A percentile compares a stretch with the other conserved stretches of the same genome.
Conservation (phyloP, 2,797 vertebrate genomes). For the Anas bahamensis region DNA sequence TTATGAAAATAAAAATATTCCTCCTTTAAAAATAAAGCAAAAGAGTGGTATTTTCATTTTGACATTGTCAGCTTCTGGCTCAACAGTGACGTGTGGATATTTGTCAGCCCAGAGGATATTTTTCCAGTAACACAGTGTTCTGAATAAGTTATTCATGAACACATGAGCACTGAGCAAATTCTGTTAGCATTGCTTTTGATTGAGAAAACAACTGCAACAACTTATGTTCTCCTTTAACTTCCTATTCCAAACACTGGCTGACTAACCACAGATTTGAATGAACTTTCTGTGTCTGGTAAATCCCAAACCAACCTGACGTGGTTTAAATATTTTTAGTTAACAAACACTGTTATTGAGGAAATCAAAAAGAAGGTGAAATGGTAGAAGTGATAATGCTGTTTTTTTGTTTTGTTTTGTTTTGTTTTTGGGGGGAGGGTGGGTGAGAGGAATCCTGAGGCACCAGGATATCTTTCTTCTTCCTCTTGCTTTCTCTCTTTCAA, state of each 20-base stretch:
- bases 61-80: background rate
- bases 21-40: background rate
- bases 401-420: too few relatives aligned
- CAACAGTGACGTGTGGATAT: background rate
- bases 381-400: background rate
- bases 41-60: background rate
- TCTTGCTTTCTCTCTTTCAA: too few relatives aligned
- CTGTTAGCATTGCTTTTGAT: background rate
- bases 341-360: background rate
- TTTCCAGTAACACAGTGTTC: background rate
- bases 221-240: background rate
- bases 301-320: background rate
- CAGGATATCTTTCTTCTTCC: too few relatives aligned
- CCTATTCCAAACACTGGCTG: background rate
- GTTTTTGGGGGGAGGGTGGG: too few relatives aligned
- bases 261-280: background rate
- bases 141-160: slow-evolving; percentile 11
- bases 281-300: background rate
- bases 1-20: background rate
- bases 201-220: slow-evolving; percentile 2
- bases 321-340: background rate
- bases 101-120: background rate
- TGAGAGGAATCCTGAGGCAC: background rate
- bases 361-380: background rate
- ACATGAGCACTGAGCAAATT: background rate